Evolutionary conservation across 1,140 invertebrate species (phyloP).

Genomic region (Pseudomyrmex cubaensis): DNA sequence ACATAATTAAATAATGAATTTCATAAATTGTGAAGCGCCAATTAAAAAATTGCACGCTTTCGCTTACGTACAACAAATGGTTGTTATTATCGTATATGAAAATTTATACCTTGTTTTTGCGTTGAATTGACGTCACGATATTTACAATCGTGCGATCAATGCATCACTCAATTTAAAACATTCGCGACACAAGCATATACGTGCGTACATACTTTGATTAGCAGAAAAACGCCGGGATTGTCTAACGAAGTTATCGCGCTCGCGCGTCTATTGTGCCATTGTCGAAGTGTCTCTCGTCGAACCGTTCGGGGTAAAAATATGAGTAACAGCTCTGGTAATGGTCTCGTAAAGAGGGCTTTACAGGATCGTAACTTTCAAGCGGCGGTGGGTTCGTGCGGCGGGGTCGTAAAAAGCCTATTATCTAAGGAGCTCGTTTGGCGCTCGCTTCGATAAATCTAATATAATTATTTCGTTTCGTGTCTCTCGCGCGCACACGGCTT

Average conservation of each 20-base stretch:
- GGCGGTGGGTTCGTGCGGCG: slow-evolving; percentile 64
- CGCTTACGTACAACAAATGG: background rate
- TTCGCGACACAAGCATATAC: too few relatives aligned
- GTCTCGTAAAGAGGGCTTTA: slow-evolving; percentile 76
- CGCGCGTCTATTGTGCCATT: slow-evolving; percentile 51
- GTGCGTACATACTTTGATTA: background rate
- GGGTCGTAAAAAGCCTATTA: slow-evolving; percentile 74
- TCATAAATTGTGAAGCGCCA: background rate
- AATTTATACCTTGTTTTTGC: too few relatives aligned
- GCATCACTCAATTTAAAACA: background rate
- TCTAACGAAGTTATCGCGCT: slow-evolving; percentile 30
- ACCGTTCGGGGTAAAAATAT: slow-evolving; percentile 69
- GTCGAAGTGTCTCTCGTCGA: slow-evolving; percentile 63
- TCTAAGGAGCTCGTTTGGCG: slow-evolving; percentile 70
- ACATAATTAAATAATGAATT: slow-evolving; percentile 25
- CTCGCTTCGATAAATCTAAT: slow-evolving; percentile 69
- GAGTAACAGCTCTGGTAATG: slow-evolving; percentile 74
- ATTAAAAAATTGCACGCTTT: background rate
- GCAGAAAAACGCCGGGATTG: slow-evolving; percentile 10
- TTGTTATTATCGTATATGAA: background rate
- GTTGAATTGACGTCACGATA: background rate
- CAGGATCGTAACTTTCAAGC: slow-evolving; percentile 77
- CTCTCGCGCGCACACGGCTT: slow-evolving; percentile 4
- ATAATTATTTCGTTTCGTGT: slow-evolving; percentile 69
- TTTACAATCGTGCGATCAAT: slow-evolving; percentile 8